Percentiles rank a stretch among this genome's conserved stretches.
Conservation (phyloP, 1,140 invertebrate species). For the Samia ricini region DNA sequence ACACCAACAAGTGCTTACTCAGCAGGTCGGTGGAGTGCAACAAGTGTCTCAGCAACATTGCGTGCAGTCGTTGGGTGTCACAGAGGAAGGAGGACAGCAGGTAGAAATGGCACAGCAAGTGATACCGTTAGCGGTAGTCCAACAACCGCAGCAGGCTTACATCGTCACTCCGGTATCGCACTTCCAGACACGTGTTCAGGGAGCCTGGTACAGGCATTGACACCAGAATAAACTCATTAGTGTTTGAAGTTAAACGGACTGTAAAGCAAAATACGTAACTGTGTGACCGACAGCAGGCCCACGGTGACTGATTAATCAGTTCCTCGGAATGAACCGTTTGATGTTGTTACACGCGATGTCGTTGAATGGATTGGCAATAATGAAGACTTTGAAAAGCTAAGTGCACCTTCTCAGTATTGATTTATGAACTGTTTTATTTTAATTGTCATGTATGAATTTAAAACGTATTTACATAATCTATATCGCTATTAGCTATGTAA, state of each 20-base stretch:
- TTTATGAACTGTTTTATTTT: conserved; percentile 60
- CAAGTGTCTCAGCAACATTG: conserved; percentile 70
- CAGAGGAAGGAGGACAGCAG: conserved; percentile 67
- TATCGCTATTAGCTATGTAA: conserved; percentile 62
- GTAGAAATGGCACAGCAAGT: conserved; percentile 81
- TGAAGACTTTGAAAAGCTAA: conserved; percentile 62
- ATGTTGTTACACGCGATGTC: conserved; percentile 22
- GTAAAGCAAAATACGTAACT: conserved; percentile 20
- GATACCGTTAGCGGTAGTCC: conserved; percentile 80
- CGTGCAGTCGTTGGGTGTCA: conserved; percentile 71
- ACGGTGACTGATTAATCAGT: conserved; percentile 35
- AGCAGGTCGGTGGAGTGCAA: conserved; percentile 57
- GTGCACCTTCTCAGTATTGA: conserved; percentile 72
- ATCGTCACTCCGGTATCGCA: conserved; percentile 81
- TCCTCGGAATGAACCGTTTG: conserved; percentile 8
- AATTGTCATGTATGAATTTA: conserved; percentile 54
- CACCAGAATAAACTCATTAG: conserved; percentile 13
- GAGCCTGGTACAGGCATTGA: conserved; percentile 76
- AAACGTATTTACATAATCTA: conserved; percentile 67
- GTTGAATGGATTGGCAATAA: conserved; percentile 65
- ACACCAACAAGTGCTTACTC: conserved; percentile 71
- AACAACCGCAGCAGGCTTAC: conserved; percentile 79
- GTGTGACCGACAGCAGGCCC: conserved; percentile 38
- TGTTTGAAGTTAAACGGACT: conserved; percentile 24
- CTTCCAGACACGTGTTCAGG: conserved; percentile 75